These are phyloP conservation scores for Drosophila falleni DNA, from an alignment of 2,888 invertebrate genomes.

Conservation along the genomic window DNA sequence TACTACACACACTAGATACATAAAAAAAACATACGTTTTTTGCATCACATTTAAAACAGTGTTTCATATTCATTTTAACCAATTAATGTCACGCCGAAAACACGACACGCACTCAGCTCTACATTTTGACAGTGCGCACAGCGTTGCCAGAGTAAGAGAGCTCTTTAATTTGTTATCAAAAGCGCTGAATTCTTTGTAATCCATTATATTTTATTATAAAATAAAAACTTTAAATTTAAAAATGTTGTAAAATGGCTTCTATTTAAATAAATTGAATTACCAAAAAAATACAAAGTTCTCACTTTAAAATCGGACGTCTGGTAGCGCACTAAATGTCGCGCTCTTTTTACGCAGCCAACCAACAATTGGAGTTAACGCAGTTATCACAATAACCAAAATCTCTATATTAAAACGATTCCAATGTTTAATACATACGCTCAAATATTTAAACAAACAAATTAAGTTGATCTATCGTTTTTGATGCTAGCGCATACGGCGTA, in stretches of 20 bases:
- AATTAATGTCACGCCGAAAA: neutral
- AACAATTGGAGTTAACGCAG: constrained; percentile 34
- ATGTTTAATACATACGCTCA: too few species aligned
- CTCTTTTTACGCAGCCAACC: constrained; percentile 54
- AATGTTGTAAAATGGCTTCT: neutral
- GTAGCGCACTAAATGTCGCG: constrained; percentile 50
- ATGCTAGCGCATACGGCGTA: neutral
- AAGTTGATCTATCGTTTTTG: neutral
- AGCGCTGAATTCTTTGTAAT: constrained; percentile 6
- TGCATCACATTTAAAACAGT: neutral
- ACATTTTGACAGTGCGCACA: constrained; percentile 7
- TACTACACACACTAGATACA: neutral
- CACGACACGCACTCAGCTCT: constrained; percentile 52
- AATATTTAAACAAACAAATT: constrained; percentile 1
- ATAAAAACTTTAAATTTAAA: neutral
- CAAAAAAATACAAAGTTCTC: too few species aligned
- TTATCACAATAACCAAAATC: constrained; percentile 21
- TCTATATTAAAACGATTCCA: neutral
- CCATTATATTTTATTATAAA: neutral
- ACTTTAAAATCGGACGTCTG: constrained; percentile 28
- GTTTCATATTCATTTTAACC: neutral
- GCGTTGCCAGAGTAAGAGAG: constrained; percentile 47
- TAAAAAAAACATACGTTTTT: neutral
- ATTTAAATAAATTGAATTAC: neutral
- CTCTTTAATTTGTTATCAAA: constrained; percentile 45